phyloP scores from a whole-genome alignment of 2,888 invertebrate species.

The Chloroclysta siterata region DNA sequence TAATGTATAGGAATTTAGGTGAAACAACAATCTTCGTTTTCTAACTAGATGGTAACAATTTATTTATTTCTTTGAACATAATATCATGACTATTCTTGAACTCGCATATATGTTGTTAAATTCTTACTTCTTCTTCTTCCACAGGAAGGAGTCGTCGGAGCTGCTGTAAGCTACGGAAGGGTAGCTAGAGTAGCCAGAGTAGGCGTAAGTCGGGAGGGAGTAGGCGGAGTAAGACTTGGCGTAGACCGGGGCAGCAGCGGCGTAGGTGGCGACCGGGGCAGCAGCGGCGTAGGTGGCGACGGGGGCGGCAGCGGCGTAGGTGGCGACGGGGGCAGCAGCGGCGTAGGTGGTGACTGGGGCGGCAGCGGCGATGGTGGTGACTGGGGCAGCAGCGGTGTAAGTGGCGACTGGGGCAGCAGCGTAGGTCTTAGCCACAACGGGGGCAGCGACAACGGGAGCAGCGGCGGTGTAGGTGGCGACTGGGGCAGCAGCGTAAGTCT shows the following conservation, averaged over 20 bases:
- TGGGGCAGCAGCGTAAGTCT: slow-evolving; percentile 8
- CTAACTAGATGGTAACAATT: slow-evolving; percentile 28
- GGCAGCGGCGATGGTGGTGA: slow-evolving; percentile 48
- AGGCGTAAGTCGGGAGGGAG: slow-evolving; percentile 39
- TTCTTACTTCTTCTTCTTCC: slow-evolving; percentile 39
- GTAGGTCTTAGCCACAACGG: slow-evolving; percentile 18
- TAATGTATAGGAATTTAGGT: background rate
- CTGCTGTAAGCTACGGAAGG: slow-evolving; percentile 33
- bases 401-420: slow-evolving; percentile 26
- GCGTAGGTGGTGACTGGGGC: slow-evolving; percentile 27
- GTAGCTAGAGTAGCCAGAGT: slow-evolving; percentile 42
- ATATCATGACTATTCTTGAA: slow-evolving; percentile 28
- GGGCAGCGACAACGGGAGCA: slow-evolving; percentile 45
- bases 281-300: slow-evolving; percentile 43
- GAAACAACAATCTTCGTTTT: slow-evolving; percentile 5
- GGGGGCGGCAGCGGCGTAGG: slow-evolving; percentile 18
- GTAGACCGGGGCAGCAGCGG: slow-evolving; percentile 45
- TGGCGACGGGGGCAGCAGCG: slow-evolving; percentile 13
- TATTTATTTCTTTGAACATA: slow-evolving; percentile 25
- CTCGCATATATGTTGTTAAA: slow-evolving; percentile 10
- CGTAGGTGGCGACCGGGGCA: slow-evolving; percentile 60
- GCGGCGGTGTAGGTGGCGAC: slow-evolving; percentile 28
- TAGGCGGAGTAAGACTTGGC: slow-evolving; percentile 43
- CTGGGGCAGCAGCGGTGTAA: slow-evolving; percentile 53
- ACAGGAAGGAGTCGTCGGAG: slow-evolving; percentile 28